These are phyloP conservation scores for Cantharis rustica DNA, from an alignment of 2,888 invertebrate species.

Conservation along the genomic window DNA sequence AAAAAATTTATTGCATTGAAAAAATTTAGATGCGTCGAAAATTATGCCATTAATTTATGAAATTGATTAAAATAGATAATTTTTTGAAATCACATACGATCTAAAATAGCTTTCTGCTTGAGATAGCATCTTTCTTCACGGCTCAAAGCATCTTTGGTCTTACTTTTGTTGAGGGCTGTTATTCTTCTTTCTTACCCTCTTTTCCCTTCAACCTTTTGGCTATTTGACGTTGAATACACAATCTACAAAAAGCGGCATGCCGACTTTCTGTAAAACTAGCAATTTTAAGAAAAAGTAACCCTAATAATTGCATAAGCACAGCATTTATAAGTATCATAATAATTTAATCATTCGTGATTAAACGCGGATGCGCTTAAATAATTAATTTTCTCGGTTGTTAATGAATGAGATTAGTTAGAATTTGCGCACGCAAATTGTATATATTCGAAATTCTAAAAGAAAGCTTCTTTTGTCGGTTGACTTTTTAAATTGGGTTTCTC, in stretches of 20 bases:
- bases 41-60: background rate
- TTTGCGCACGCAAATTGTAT: background rate
- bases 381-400: background rate
- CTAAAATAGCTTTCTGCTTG: conserved; percentile 45
- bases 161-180: conserved; percentile 51
- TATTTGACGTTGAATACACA: conserved; percentile 26
- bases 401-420: background rate
- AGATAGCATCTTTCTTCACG: conserved; percentile 50
- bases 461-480: background rate
- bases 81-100: conserved; percentile 42
- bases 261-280: background rate
- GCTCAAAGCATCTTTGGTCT: conserved; percentile 49
- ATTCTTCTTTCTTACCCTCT: conserved; percentile 39
- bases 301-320: background rate
- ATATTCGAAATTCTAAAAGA: background rate
- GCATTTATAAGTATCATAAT: background rate
- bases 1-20: background rate
- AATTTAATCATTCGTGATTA: background rate
- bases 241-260: conserved; percentile 17
- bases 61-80: conserved; percentile 46
- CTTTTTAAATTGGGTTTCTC: background rate
- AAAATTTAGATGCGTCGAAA: background rate
- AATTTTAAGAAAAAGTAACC: background rate
- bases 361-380: background rate
- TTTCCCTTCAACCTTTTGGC: conserved; percentile 30